A percentile compares a stretch with the other conserved stretches of the same genome.
Conservation (phyloP, 2,888 invertebrate species). For the Zygothrica quintamaculata region DNA sequence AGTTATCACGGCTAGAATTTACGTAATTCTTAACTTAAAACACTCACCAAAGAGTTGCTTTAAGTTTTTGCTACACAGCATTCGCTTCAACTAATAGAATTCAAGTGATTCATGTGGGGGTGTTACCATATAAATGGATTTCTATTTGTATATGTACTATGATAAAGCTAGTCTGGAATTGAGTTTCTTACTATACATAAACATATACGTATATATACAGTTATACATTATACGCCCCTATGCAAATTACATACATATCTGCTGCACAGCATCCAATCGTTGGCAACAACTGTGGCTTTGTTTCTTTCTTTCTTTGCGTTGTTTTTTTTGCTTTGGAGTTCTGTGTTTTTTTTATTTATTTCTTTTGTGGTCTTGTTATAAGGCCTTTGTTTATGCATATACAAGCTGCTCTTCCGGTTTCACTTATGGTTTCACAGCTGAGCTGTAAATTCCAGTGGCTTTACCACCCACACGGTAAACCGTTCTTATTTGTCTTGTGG, state of each 20-base stretch:
- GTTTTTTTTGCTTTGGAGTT: slow-evolving; percentile 12
- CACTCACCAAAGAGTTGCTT: slow-evolving; percentile 1
- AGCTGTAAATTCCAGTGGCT: slow-evolving; percentile 39
- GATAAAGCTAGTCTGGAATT: slow-evolving; percentile 35
- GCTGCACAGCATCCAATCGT: slow-evolving; percentile 30
- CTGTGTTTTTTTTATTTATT: slow-evolving; percentile 27
- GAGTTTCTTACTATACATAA: slow-evolving; percentile 28
- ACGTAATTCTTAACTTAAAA: background rate
- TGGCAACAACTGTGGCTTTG: slow-evolving; percentile 37
- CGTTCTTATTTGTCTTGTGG: slow-evolving; percentile 29
- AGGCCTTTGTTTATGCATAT: slow-evolving; percentile 47
- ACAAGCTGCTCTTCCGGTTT: slow-evolving; percentile 31
- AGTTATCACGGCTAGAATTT: background rate
- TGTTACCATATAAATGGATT: slow-evolving; percentile 1
- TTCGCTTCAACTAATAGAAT: slow-evolving; percentile 33
- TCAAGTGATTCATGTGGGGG: slow-evolving; percentile 13
- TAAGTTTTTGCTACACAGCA: background rate
- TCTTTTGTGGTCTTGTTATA: slow-evolving; percentile 40
- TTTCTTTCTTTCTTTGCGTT: slow-evolving; percentile 10
- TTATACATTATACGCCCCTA: slow-evolving; percentile 52
- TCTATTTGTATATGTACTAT: slow-evolving; percentile 15
- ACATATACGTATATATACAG: too few relatives aligned
- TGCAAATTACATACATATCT: slow-evolving; percentile 54
- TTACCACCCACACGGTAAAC: slow-evolving; percentile 9
- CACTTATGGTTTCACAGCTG: slow-evolving; percentile 20